Evolutionary conservation across 2,888 invertebrate genomes (phyloP).

Genomic region (Gonocerus acuteangulatus): DNA sequence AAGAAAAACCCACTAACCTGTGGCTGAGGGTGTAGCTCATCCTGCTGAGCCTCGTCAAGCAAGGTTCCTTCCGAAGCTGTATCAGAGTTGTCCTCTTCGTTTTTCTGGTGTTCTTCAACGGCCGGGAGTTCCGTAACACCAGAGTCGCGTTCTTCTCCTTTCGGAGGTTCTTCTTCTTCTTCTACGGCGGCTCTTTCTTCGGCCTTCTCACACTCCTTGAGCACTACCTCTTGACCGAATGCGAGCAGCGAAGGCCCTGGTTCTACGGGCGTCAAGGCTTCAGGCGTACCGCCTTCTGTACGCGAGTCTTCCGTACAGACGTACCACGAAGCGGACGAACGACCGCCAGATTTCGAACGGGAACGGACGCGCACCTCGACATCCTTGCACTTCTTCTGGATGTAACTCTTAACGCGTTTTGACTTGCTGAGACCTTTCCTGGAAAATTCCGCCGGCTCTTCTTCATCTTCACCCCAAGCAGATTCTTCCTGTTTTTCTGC

Average conservation of each 20-base stretch:
- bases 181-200: neutral
- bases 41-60: conserved; percentile 20
- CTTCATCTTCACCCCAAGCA: conserved; percentile 21
- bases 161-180: neutral
- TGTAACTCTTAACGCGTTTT: conserved; percentile 35
- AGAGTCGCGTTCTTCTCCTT: neutral
- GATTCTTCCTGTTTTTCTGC: conserved; percentile 16
- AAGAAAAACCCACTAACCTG: conserved; percentile 3
- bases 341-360: conserved; percentile 28
- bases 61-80: conserved; percentile 27
- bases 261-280: neutral
- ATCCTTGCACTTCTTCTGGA: conserved; percentile 36
- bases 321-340: conserved; percentile 28
- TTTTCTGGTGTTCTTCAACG: neutral
- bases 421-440: conserved; percentile 31
- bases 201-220: neutral
- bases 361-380: conserved; percentile 29
- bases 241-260: neutral
- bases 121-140: neutral
- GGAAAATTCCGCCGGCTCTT: neutral
- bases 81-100: conserved; percentile 25
- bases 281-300: conserved; percentile 31
- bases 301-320: conserved; percentile 30
- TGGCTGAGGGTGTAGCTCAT: conserved; percentile 3
- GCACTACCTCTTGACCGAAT: neutral